Conservation (phyloP, 2,888 invertebrate species). For the Drosophila stalkeri region DNA sequence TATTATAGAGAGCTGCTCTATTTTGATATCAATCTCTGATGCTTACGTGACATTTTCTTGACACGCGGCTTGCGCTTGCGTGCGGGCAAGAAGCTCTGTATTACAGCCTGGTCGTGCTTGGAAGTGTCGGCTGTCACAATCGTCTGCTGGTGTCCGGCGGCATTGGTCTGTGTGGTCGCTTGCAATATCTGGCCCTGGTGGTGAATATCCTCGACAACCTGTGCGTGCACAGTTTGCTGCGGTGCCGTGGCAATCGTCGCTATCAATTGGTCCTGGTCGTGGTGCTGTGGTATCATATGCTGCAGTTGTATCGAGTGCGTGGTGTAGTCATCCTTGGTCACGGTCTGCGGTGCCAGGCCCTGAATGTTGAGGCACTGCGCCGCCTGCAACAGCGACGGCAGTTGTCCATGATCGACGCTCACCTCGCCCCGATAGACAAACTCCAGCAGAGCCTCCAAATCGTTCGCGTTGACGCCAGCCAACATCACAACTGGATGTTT, state of each 20-base stretch:
- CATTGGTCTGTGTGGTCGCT: conserved; percentile 80
- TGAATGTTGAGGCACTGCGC: conserved; percentile 88
- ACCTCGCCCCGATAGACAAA: conserved; percentile 89
- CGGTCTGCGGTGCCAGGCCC: conserved; percentile 87
- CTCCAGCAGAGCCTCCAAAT: conserved; percentile 88
- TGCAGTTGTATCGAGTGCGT: conserved; percentile 85
- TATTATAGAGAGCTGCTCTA: neutral
- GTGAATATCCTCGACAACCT: conserved; percentile 85
- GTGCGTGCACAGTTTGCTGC: conserved; percentile 85
- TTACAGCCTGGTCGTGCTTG: conserved; percentile 82
- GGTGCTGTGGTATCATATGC: conserved; percentile 85
- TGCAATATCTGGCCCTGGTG: conserved; percentile 84
- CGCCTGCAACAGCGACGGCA: conserved; percentile 88
- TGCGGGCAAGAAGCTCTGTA: conserved; percentile 86
- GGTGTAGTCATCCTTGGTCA: conserved; percentile 85
- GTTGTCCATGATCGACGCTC: conserved; percentile 87
- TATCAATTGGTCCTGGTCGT: conserved; percentile 85
- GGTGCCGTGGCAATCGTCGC: conserved; percentile 85
- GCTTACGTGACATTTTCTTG: conserved; percentile 85
- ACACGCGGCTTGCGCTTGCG: conserved; percentile 87
- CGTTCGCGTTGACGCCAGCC: conserved; percentile 88
- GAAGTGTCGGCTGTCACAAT: conserved; percentile 84
- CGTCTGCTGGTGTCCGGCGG: conserved; percentile 82
- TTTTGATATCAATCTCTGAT: neutral
- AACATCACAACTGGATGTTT: conserved; percentile 89